Evolutionary conservation across 2,113 vertebrate species (phyloP), one percentile per base, ranked within the genome.

Genomic region (Dissostichus mawsoni): DNA sequence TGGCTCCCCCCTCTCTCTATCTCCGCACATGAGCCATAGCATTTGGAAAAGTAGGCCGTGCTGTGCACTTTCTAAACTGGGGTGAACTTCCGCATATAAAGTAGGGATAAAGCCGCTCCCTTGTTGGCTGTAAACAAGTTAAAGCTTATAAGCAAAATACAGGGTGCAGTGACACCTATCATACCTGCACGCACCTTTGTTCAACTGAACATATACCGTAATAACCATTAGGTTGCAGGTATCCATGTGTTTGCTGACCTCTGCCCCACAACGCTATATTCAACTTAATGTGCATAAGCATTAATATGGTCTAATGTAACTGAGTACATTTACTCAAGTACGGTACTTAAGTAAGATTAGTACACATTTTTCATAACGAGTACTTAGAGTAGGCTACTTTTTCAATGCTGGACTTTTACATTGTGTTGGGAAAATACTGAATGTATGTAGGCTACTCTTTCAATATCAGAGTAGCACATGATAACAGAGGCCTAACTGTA

Each of bases 41-140:
- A 57, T 52, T 69, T 76, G 65, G 70, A 65, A 90, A 93, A 91
- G 86, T 92, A 94, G 91, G 87, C 86, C 84, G 84, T 72, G 61
- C 36, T 52, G 66, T 18, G 33, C 51, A 66, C 81, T 80, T 57
- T 41, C 80, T 91, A 80, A 87, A 89, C 90, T 90, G 86, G 59
- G 56, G 65, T 87, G 85, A 91, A 87, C 83, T 83, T 67, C 56
- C 61, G 78, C 78, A 81, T 85, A 69, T 81, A 62, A 77, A 90
- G 62, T 69, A 58, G 76, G 48, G 13, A 76, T 81, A 59, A 79
- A 85, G 72, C 79, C 83, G 74, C 86, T 25, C 79, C 84, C 82
- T 58, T 47, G 63, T 23, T 76, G 75, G 45, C 41, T 69, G 77
- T 83, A 85, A 90, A 88, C 65, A 86, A 66, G 44, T 17, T 16